Evolutionary conservation across 2,113 vertebrate genomes (phyloP).

Genomic region (Neodontobutis hainanensis): DNA sequence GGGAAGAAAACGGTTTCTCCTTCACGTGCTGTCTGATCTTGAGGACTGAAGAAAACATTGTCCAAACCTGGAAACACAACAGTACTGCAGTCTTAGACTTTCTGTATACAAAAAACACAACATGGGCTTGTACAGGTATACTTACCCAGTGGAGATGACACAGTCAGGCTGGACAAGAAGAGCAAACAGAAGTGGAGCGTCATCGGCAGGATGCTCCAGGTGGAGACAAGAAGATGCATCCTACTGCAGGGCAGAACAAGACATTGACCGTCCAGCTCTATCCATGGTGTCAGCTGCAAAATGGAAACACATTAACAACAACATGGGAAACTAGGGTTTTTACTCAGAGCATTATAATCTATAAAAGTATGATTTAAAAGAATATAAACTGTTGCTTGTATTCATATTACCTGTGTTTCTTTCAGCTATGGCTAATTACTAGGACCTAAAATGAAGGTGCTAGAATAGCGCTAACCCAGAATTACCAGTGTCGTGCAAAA

Average conservation of each 20-base stretch:
- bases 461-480: too few species aligned
- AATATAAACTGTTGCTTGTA: too few species aligned
- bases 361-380: neutral
- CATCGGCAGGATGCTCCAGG: constrained; percentile 63
- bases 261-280: constrained; percentile 48
- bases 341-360: neutral
- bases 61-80: constrained; percentile 72
- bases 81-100: neutral
- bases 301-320: neutral
- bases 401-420: too few species aligned
- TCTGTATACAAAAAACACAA: neutral
- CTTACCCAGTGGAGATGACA: constrained; percentile 69
- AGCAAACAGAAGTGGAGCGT: constrained; percentile 55
- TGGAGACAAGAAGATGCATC: constrained; percentile 47
- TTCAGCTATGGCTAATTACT: too few species aligned
- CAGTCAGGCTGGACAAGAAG: constrained; percentile 57
- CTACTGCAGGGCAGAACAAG: constrained; percentile 55
- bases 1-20: constrained; percentile 73
- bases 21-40: constrained; percentile 64
- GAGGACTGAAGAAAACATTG: constrained; percentile 77
- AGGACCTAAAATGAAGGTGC: too few species aligned
- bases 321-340: neutral
- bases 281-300: constrained; percentile 55
- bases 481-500: too few species aligned
- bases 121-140: neutral